Evolutionary conservation across 2,797 vertebrate genomes (phyloP), one percentile per base, ranked within the genome.

Genomic region (Rhinichthys osculus): DNA sequence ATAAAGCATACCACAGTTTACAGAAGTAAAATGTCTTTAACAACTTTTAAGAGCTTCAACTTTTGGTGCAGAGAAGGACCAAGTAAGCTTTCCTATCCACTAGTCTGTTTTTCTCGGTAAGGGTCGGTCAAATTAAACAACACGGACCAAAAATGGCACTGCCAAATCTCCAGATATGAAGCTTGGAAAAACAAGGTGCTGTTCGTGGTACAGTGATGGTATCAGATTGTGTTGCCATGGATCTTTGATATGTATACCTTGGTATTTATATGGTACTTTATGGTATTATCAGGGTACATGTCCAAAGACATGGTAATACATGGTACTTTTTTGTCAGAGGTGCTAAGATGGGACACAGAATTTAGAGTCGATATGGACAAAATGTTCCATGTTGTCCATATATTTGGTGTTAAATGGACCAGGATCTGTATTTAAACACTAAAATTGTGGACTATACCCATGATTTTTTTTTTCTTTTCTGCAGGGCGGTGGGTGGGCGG

Each of bases 111-210:
- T 42, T 73, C 23, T 70, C 19, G 3, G 23, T 50, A 35, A 70
- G 9, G 33, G 44, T 66, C 76, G 64, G 82, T 87, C 50, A 54
- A 67, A 27, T 38, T 5, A 66, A 84, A 71, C 40, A 76, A 40
- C 66, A 4, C 6, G 70, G 76, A 50, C 50, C 81, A 64, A 84
- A 69, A 72, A 52, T 57, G 64, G 73, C 81, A 86, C 85, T 81
- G 87, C 81, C 77, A 86, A 64, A 80, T 71, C 62, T 77, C 64
- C 35, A 86, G 77, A 71, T 62, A n/a, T 50, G 52, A 79, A 72
- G 76, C 76, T 71, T 79, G n/a, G 42, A 59, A 73, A 19, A 82
- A 71, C 11, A 79, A 67, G 44, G 57, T 71, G 77, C 82, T 70
- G 66, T 66, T 30, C 35, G 35, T 40, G 19, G 42, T n/a, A 73